A percentile compares a stretch with the other conserved stretches of the same genome.
Conservation (phyloP, 1,140 invertebrate species). For the Zaprionus lachaisei region DNA sequence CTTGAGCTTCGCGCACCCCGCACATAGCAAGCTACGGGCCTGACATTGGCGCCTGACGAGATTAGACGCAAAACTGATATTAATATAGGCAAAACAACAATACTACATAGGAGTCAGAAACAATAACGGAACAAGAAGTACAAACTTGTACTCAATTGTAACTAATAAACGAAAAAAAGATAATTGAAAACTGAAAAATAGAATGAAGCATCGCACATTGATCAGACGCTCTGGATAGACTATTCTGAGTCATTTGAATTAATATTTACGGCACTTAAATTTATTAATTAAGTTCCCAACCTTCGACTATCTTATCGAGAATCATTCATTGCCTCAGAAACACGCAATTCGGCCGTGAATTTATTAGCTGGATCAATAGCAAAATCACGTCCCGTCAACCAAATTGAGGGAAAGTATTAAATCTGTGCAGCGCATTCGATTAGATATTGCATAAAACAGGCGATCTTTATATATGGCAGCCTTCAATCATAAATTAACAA, state of each 20-base stretch:
- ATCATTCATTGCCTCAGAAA: constrained; percentile 17
- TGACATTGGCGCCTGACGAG: neutral
- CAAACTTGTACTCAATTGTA: neutral
- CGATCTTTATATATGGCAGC: constrained; percentile 19
- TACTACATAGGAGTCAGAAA: neutral
- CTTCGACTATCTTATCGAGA: constrained; percentile 27
- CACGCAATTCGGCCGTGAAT: constrained; percentile 19
- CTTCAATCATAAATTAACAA: constrained; percentile 3
- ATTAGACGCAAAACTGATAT: neutral
- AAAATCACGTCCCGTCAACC: constrained; percentile 39
- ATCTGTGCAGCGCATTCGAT: constrained; percentile 22
- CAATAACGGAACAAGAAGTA: neutral
- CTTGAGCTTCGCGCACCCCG: too few relatives aligned
- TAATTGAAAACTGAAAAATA: neutral
- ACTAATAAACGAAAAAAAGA: neutral
- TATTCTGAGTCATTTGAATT: constrained; percentile 1
- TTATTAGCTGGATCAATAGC: constrained; percentile 16
- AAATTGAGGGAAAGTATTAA: constrained; percentile 43
- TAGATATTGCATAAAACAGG: constrained; percentile 30
- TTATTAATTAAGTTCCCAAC: constrained; percentile 5
- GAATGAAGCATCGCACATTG: neutral
- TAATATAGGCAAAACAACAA: neutral
- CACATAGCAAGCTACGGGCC: too few relatives aligned
- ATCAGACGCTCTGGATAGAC: neutral
- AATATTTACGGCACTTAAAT: constrained; percentile 6